A percentile compares a stretch with the other conserved stretches of the same genome.
Evolutionary conservation across 1,140 invertebrate genomes (phyloP).

Genomic region (Cephus cinctus): DNA sequence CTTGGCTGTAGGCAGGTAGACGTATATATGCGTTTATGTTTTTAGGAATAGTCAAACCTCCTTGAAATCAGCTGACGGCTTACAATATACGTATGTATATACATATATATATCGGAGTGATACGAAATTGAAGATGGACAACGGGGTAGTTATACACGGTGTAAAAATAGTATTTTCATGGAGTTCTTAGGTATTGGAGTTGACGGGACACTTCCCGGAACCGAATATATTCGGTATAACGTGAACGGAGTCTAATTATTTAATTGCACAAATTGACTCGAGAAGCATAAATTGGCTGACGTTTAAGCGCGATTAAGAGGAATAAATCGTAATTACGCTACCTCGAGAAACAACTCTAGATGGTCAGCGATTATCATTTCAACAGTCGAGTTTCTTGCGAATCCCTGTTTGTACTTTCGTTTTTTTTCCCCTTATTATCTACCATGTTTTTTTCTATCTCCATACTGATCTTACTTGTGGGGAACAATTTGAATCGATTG

Average conservation of each 20-base stretch:
- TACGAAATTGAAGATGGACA: too few species aligned
- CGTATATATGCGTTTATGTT: too few species aligned
- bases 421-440: not conserved
- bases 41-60: too few species aligned
- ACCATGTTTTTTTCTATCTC: not conserved
- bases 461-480: too few species aligned
- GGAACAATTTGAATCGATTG: not conserved
- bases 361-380: slow-evolving; percentile 13
- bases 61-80: too few species aligned
- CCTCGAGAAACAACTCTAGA: slow-evolving; percentile 25
- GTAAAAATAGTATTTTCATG: too few species aligned
- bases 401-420: not conserved
- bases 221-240: slow-evolving; percentile 3
- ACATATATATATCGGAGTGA: too few species aligned
- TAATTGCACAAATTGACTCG: slow-evolving; percentile 50
- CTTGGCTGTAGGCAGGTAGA: too few species aligned
- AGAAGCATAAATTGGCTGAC: slow-evolving; percentile 43
- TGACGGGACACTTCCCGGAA: not conserved
- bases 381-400: not conserved
- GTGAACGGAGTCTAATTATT: slow-evolving; percentile 42
- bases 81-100: too few species aligned
- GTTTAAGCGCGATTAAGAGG: slow-evolving; percentile 48
- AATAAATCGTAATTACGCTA: slow-evolving; percentile 47
- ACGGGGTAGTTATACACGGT: too few species aligned
- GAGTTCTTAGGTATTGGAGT: too few species aligned